phyloP scores from a whole-genome alignment of 2,113 vertebrate species.

The Nothocercus nigrocapillus region DNA sequence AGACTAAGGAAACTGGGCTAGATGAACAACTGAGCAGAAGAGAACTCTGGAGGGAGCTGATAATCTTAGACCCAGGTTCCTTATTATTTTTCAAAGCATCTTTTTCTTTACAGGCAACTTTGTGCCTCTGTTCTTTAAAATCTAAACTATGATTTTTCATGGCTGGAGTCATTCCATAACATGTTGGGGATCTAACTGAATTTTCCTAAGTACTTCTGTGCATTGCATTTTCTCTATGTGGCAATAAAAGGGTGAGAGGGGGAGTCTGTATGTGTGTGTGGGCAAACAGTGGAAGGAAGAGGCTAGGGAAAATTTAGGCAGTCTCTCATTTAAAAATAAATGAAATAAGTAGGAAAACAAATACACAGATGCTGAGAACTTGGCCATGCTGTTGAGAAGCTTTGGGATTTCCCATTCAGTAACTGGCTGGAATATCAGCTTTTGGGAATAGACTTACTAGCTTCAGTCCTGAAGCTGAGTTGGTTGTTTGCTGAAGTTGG shows the following conservation, averaged over 20 bases:
- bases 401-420: conserved; percentile 47
- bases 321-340: conserved; percentile 56
- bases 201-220: not conserved
- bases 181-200: not conserved
- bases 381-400: conserved; percentile 22
- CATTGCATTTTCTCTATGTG: not conserved
- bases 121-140: not conserved
- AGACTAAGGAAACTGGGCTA: not conserved
- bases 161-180: not conserved
- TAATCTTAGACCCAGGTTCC: not conserved
- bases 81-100: not conserved
- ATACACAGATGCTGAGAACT: conserved; percentile 46
- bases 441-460: conserved; percentile 18
- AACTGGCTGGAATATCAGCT: not conserved
- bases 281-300: conserved; percentile 19
- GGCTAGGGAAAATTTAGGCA: conserved; percentile 8
- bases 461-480: conserved; percentile 19
- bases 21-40: not conserved
- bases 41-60: not conserved
- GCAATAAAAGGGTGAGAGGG: not conserved
- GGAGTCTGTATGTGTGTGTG: not conserved
- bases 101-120: not conserved
- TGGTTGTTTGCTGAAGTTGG: conserved; percentile 27
- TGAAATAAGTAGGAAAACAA: conserved; percentile 62
- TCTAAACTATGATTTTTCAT: not conserved